phyloP scores from a whole-genome alignment of 2,113 vertebrate species.

The Ciconia stormi region DNA sequence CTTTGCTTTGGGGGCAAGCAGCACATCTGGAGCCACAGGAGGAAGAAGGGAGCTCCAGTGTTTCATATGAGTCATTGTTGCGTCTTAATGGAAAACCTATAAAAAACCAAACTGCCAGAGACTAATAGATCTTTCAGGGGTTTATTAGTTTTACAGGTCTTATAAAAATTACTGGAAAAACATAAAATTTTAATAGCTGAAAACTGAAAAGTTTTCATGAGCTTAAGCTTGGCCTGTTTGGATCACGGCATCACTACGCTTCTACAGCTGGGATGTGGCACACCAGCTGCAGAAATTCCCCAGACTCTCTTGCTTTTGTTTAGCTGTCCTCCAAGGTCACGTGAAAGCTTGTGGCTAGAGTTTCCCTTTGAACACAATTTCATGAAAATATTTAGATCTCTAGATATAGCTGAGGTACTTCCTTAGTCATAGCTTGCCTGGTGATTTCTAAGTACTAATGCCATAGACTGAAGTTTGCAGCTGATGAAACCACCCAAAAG shows the following conservation, averaged over 20 bases:
- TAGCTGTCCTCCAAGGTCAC: neutral
- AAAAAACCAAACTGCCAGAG: slow-evolving; percentile 24
- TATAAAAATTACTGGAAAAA: slow-evolving; percentile 46
- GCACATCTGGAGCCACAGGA: neutral
- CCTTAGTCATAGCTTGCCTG: neutral
- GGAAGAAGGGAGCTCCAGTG: neutral
- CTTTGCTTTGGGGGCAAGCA: neutral
- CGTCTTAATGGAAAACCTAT: slow-evolving; percentile 36
- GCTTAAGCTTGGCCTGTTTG: neutral
- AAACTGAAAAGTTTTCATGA: slow-evolving; percentile 8
- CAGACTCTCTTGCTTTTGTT: neutral
- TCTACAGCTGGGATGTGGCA: neutral
- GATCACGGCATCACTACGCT: neutral
- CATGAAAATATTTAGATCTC: neutral
- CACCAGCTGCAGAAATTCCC: neutral
- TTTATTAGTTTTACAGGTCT: slow-evolving; percentile 36
- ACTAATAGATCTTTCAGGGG: neutral
- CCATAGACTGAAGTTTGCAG: neutral
- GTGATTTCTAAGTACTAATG: neutral
- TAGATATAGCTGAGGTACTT: neutral
- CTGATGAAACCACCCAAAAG: slow-evolving; percentile 6
- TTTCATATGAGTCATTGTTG: slow-evolving; percentile 10
- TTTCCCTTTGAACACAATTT: neutral
- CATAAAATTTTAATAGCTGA: slow-evolving; percentile 18
- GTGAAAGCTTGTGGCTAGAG: neutral